Evolutionary conservation across 1,140 invertebrate genomes (phyloP), one percentile per base, ranked within the genome.

Genomic region (Drosophila bocqueti): DNA sequence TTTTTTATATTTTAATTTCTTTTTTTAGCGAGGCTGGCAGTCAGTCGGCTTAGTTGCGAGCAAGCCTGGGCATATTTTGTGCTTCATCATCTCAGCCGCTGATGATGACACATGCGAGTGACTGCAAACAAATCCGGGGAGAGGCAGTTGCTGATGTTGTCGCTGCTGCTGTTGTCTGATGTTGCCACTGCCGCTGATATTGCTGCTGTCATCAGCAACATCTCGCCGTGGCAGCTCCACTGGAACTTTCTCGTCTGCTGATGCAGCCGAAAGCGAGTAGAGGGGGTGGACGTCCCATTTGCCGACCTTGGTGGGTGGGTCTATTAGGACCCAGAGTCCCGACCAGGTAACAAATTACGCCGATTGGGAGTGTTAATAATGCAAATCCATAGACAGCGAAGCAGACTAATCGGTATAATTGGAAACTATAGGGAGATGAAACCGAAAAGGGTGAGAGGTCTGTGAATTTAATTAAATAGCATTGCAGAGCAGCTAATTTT

Each of bases 61-160:
- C 77, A 34, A 62, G 78, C 74, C 55, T 80, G 64, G 81, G 81
- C 84, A 89, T 75, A 89, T 89, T 84, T 84, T 90, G 85, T 79
- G 84, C 85, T 76, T 76, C 84, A 54, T 74, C 83, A 68, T 71
- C 81, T 52, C 78, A 47, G 76, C 43, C 83, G 77, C 69, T 89
- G 84, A 83, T 75, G 81, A 81, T 83, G 85, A 89, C 85, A 89
- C 71, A 90, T 90, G 85, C 81, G 67, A 89, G 47, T 79, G 81
- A 90, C 86, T 84, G 85, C 85, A 89, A 90, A 89, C 83, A 89
- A 79, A 80, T 75, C 64, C 18, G 49, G 50, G 61, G 42, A 45
- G 34, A 47, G 47, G 47, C 64, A 49, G 71, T 50, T 52, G 68
- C 42, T 71, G 62, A 21, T 67, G 21, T 9, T 66, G 52, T 40